Percentiles rank a stretch among this genome's conserved stretches.
Conservation (phyloP, 1,140 invertebrate genomes). For the Vanessa atalanta region DNA sequence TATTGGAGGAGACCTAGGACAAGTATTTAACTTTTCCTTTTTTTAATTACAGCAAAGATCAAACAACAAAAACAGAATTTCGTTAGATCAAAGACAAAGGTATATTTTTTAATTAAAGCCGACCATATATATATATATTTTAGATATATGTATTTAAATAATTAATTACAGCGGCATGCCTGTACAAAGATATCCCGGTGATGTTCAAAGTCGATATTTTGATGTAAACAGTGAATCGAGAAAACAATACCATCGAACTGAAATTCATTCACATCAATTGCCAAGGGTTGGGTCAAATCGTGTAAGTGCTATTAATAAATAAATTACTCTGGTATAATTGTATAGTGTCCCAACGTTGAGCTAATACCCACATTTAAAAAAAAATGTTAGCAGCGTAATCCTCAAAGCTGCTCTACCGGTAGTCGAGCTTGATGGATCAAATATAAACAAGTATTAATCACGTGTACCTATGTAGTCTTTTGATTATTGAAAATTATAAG, state of each 20-base stretch:
- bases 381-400: too few species aligned
- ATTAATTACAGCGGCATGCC: neutral
- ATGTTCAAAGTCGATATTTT: constrained; percentile 24
- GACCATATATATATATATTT: neutral
- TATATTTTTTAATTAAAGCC: neutral
- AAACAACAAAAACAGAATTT: neutral
- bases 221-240: neutral
- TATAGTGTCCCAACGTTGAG: too few species aligned
- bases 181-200: neutral
- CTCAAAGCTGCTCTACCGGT: too few species aligned
- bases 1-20: neutral
- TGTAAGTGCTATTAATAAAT: constrained; percentile 2
- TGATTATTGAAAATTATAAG: too few species aligned
- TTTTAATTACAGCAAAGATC: constrained; percentile 8
- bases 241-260: neutral
- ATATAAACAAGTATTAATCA: too few species aligned
- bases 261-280: neutral
- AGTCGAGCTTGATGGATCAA: too few species aligned
- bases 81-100: neutral
- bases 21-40: neutral
- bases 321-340: neutral
- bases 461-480: too few species aligned
- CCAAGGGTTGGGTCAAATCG: neutral
- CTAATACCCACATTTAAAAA: too few species aligned
- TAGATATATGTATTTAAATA: neutral